Percentiles rank a stretch among this genome's conserved stretches.
These are phyloP conservation scores for Tupaia tana DNA, from an alignment of 2,113 vertebrate genomes.

Conservation along the genomic window DNA sequence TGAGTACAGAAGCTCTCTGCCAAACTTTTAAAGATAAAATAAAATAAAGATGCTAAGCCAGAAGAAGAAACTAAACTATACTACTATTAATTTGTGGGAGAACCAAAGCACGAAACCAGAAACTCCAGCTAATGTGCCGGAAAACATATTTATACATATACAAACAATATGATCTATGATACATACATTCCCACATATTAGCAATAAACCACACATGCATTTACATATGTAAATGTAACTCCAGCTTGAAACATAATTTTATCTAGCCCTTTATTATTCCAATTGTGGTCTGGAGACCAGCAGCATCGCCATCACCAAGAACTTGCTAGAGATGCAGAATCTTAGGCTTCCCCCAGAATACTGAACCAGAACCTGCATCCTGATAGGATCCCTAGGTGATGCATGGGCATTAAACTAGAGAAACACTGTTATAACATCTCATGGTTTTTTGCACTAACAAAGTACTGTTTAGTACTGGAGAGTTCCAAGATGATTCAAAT, in stretches of 20 bases:
- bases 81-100: background rate
- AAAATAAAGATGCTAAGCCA: background rate
- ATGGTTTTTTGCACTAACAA: slow-evolving; percentile 17
- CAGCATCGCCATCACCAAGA: background rate
- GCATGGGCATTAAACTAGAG: background rate
- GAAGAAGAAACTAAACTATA: background rate
- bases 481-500: background rate
- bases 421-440: background rate
- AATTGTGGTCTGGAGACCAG: background rate
- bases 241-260: background rate
- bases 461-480: background rate
- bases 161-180: background rate
- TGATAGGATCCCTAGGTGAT: background rate
- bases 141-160: background rate
- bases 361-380: background rate
- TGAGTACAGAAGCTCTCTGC: too few species aligned
- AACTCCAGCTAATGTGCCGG: background rate
- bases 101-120: background rate
- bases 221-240: background rate
- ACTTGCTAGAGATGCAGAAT: background rate
- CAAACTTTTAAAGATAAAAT: too few species aligned
- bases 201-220: background rate
- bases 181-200: background rate
- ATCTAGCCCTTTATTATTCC: background rate
- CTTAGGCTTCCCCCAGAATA: background rate